These are phyloP conservation scores for Pheucticus melanocephalus DNA, from an alignment of 2,113 vertebrate genomes.

Conservation along the genomic window DNA sequence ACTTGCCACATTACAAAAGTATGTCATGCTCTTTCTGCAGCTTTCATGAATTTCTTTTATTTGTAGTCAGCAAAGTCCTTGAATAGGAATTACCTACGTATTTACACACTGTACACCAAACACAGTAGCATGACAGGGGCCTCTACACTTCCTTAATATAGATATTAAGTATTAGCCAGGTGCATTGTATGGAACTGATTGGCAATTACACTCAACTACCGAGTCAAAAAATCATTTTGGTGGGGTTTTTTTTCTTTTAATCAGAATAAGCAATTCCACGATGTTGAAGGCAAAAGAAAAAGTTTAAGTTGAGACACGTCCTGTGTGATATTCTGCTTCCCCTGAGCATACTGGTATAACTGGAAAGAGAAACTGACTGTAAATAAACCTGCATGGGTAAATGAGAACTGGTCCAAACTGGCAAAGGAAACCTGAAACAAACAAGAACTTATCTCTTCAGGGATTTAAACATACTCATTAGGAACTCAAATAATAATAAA, in stretches of 20 bases:
- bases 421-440: conserved; percentile 29
- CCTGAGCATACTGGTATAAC: background rate
- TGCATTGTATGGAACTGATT: background rate
- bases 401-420: background rate
- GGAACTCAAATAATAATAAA: conserved; percentile 22
- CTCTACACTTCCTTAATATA: background rate
- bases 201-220: background rate
- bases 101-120: background rate
- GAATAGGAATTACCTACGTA: background rate
- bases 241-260: background rate
- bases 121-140: background rate
- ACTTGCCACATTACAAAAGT: background rate
- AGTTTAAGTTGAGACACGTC: background rate
- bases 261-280: background rate
- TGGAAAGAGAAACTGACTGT: conserved; percentile 13
- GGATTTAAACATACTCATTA: conserved; percentile 10
- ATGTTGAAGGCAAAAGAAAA: conserved; percentile 16
- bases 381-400: conserved; percentile 30
- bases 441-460: conserved; percentile 8
- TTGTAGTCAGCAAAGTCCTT: background rate
- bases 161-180: background rate
- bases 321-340: background rate
- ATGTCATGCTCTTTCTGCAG: background rate
- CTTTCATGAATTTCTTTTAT: background rate
- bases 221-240: background rate